These are phyloP conservation scores for Melanostigma gelatinosum DNA, from an alignment of 2,113 vertebrate genomes.

Conservation along the genomic window DNA sequence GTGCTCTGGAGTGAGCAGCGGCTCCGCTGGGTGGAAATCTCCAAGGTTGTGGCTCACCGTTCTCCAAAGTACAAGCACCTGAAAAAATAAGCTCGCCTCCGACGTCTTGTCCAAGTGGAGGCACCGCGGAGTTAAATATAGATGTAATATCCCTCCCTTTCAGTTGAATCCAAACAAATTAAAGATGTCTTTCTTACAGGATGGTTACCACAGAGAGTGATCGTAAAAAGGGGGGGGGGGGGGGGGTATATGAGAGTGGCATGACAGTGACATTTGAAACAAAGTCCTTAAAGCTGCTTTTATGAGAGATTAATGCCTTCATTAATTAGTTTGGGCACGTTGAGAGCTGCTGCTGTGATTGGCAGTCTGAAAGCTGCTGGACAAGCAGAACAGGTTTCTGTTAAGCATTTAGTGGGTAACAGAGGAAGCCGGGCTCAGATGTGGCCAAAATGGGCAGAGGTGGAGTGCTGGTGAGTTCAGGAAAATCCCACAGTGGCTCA, in stretches of 20 bases:
- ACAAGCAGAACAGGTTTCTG: constrained; percentile 85
- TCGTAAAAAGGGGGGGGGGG: constrained; percentile 69
- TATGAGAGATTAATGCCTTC: constrained; percentile 53
- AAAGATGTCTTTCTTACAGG: constrained; percentile 87
- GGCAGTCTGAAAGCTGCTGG: constrained; percentile 87
- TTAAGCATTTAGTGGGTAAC: constrained; percentile 89
- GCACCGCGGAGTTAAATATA: constrained; percentile 92
- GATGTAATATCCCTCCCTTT: constrained; percentile 91
- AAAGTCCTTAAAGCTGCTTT: constrained; percentile 55
- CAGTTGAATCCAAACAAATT: constrained; percentile 91
- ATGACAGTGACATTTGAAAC: constrained; percentile 62
- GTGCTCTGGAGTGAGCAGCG: constrained; percentile 76
- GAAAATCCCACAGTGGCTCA: constrained; percentile 71
- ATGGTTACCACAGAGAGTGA: constrained; percentile 86
- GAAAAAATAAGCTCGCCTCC: constrained; percentile 93
- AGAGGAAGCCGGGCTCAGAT: constrained; percentile 78
- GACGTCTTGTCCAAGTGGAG: constrained; percentile 88
- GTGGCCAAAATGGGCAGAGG: constrained; percentile 60
- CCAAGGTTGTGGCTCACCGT: constrained; percentile 89
- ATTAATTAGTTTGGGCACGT: constrained; percentile 82
- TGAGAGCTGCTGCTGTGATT: constrained; percentile 84
- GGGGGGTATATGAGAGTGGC: constrained; percentile 30
- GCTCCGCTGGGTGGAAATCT: constrained; percentile 82
- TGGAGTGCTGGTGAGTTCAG: constrained; percentile 69
- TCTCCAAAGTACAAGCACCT: constrained; percentile 96